Conservation (phyloP, 30 jellyfish, hydroid and myxozoan genomes). For the Hydractinia symbiolongicarpus region DNA sequence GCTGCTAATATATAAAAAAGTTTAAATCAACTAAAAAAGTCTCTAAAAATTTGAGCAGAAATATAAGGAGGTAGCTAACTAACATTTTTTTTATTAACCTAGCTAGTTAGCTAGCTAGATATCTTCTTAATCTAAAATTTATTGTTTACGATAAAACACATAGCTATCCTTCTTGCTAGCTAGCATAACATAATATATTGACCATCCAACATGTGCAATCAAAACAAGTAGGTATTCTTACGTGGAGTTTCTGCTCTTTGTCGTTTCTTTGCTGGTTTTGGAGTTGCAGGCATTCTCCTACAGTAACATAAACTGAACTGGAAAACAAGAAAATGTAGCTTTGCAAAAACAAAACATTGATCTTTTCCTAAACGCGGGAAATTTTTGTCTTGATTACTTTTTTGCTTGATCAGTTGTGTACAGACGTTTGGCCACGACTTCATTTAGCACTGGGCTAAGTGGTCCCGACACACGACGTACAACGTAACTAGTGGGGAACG, state of each 20-base stretch:
- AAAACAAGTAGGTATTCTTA: conserved; percentile 7
- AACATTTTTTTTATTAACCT: too few species aligned
- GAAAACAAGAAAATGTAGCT: background rate
- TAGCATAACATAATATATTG: background rate
- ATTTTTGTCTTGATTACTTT: background rate
- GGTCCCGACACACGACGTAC: too few species aligned
- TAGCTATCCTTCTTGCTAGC: too few species aligned
- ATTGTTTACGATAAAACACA: too few species aligned
- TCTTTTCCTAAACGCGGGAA: conserved; percentile 15
- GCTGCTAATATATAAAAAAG: too few species aligned
- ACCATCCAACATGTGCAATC: background rate
- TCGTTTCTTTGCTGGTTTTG: conserved; percentile 40
- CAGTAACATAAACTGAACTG: too few species aligned
- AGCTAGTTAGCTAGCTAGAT: too few species aligned
- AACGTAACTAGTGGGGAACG: too few species aligned
- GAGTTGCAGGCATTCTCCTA: conserved; percentile 53
- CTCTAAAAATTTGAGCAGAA: background rate
- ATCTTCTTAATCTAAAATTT: too few species aligned
- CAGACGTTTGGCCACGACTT: background rate
- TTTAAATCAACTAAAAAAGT: too few species aligned
- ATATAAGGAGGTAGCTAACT: background rate
- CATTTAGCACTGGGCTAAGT: too few species aligned
- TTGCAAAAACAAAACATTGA: background rate
- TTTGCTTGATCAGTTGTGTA: background rate
- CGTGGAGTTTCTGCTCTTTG: conserved; percentile 60